Evolutionary conservation across 2,888 invertebrate species (phyloP), one percentile per base, ranked within the genome.

Genomic region (Orgyia antiqua): DNA sequence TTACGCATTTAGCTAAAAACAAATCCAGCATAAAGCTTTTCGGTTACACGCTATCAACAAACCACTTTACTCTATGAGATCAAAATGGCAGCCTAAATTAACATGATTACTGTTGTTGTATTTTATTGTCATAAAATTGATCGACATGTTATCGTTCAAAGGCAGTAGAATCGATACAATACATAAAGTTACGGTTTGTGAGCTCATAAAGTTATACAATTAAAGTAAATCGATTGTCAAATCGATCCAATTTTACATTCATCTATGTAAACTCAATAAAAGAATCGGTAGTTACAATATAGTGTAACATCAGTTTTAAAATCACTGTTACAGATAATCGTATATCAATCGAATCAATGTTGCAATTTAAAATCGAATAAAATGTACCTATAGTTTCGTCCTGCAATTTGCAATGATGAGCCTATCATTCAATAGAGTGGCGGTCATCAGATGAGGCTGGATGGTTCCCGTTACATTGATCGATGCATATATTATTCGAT

Each of bases 331-430:
- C n/a, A n/a, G 59, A 62, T 58, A 33, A 36, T 43, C 47, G 45
- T 52, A 52, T 41, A 47, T 50, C 47, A 53, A 36, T 36, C 38
- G 38, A 42, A 36, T 43, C 42, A 38, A 12, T 24, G 38, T 42
- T 26, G 59, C 62, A 71, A 73, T 73, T 69, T 70, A 63, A 75
- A 78, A 72, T 68, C 53, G 63, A 68, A 66, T 69, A 68, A 72
- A 73, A 71, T 66, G 64, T 68, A 67, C 61, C n/a, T n/a, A n/a
- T n/a, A n/a, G 47, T 59, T 58, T 53, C 48, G 52, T 53, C 39
- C 46, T 60, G 65, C 74, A 70, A 76, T 76, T 76, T 70, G 60
- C 58, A 64, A 66, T 72, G 78, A 77, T 76, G 74, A 74, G 71
- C 66, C 60, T 51, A 41, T 53, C 40, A 48, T 40, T 62, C 56